A percentile compares a stretch with the other conserved stretches of the same genome.
Evolutionary conservation across 2,888 invertebrate genomes (phyloP).

Genomic region (Philaethria dido): DNA sequence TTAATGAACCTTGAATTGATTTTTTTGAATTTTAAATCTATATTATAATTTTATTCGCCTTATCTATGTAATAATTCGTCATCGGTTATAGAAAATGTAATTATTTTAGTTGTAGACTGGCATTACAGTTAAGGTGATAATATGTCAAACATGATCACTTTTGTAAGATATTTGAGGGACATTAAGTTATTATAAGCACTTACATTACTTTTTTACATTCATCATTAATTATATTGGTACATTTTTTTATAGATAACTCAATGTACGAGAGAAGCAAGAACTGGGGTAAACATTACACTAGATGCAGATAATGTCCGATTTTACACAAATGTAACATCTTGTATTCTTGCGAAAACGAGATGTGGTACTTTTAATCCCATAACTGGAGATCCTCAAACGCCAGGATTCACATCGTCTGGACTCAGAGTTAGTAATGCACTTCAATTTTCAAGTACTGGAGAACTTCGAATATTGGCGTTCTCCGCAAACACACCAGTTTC

Average conservation of each 20-base stretch:
- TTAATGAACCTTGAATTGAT: no score
- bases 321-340: slow-evolving; percentile 86
- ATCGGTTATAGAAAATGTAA: no score
- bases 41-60: no score
- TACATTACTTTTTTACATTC: no score
- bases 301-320: slow-evolving; percentile 81
- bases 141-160: background rate
- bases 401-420: slow-evolving; percentile 69
- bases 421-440: slow-evolving; percentile 79
- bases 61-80: no score
- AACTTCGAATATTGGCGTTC: slow-evolving; percentile 82
- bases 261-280: slow-evolving; percentile 80
- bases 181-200: no score
- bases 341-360: slow-evolving; percentile 85
- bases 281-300: slow-evolving; percentile 73
- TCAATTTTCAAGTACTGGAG: slow-evolving; percentile 81
- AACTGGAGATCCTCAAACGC: slow-evolving; percentile 85
- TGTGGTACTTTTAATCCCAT: slow-evolving; percentile 86
- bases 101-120: no score
- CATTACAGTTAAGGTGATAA: no score
- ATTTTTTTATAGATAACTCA: slow-evolving; percentile 71
- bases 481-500: slow-evolving; percentile 76
- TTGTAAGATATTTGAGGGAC: no score
- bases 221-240: no score
- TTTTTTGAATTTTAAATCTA: no score